phyloP scores from a whole-genome alignment of 2,888 invertebrate genomes.

The Leptinotarsa tumamoca region DNA sequence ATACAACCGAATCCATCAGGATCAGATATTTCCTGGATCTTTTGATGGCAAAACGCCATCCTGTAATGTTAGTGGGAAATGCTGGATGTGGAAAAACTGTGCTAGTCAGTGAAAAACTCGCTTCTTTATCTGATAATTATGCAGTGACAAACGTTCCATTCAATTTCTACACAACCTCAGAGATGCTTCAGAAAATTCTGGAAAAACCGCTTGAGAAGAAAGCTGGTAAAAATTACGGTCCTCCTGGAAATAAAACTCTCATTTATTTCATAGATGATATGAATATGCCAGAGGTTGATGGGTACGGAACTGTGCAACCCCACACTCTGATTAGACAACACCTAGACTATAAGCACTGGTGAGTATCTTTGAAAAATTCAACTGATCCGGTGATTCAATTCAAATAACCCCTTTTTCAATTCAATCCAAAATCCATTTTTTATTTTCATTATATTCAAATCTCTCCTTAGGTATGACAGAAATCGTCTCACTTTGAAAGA shows the following conservation, averaged over 20 bases:
- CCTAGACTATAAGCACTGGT: slow-evolving; percentile 95
- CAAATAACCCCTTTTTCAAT: too few species aligned
- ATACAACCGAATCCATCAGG: slow-evolving; percentile 93
- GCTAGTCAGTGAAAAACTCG: slow-evolving; percentile 78
- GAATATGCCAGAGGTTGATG: slow-evolving; percentile 95
- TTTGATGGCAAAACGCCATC: slow-evolving; percentile 87
- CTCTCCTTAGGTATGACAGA: slow-evolving; percentile 75
- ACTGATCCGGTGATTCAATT: background rate
- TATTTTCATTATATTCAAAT: background rate
- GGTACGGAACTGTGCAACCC: slow-evolving; percentile 95
- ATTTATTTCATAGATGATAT: slow-evolving; percentile 97
- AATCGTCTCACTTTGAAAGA: slow-evolving; percentile 90
- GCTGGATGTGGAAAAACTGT: slow-evolving; percentile 96
- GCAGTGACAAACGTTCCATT: slow-evolving; percentile 93
- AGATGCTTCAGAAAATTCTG: slow-evolving; percentile 91
- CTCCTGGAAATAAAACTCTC: slow-evolving; percentile 92
- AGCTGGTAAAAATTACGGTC: slow-evolving; percentile 93
- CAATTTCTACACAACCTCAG: slow-evolving; percentile 95
- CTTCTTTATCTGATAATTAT: slow-evolving; percentile 84
- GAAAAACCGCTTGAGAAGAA: slow-evolving; percentile 97
- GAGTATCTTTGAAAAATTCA: slow-evolving; percentile 8
- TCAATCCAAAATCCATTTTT: background rate
- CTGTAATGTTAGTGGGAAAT: slow-evolving; percentile 94
- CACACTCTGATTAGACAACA: slow-evolving; percentile 96
- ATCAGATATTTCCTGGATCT: slow-evolving; percentile 90